These are phyloP conservation scores for Nematostella vectensis DNA, from an alignment of 92 coral and sea anemone genomes.

Conservation along the genomic window DNA sequence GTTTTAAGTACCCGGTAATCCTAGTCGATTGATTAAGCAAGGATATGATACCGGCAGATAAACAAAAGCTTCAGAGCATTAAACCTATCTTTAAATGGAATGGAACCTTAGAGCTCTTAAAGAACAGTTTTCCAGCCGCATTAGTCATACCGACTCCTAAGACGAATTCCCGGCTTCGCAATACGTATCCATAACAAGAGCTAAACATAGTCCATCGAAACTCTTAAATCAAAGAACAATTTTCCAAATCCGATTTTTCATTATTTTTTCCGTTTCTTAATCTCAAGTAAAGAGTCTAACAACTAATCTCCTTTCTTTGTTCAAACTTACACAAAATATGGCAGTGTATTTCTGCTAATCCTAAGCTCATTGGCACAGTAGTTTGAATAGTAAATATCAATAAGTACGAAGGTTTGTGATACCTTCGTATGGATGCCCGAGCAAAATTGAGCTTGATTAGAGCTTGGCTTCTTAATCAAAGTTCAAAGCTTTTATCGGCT, in stretches of 20 bases:
- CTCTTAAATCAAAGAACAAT: conserved; percentile 4
- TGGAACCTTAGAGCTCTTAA: conserved; percentile 34
- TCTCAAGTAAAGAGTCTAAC: conserved; percentile 39
- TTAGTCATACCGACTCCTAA: no score
- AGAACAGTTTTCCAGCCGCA: no score
- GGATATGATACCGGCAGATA: conserved; percentile 20
- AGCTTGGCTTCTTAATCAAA: no score
- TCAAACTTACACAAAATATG: conserved; percentile 23
- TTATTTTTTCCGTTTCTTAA: conserved; percentile 45
- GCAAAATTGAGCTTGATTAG: no score
- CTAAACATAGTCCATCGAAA: no score
- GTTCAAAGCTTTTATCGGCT: no score
- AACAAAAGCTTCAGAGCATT: conserved; percentile 22
- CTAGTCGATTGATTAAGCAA: conserved; percentile 30
- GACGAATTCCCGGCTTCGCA: no score
- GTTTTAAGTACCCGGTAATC: conserved; percentile 35
- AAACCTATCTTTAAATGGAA: conserved; percentile 19
- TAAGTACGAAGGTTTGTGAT: no score
- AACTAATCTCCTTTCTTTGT: conserved; percentile 22
- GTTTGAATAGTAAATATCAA: conserved; percentile 32
- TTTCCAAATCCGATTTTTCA: conserved; percentile 35
- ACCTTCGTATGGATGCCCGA: no score
- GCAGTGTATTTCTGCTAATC: conserved; percentile 29
- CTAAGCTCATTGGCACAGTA: conserved; percentile 33
- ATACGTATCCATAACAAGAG: no score